Percentiles rank a stretch among this genome's conserved stretches.
phyloP scores from a whole-genome alignment of 2,888 invertebrate species.

The Ochropacha duplaris region DNA sequence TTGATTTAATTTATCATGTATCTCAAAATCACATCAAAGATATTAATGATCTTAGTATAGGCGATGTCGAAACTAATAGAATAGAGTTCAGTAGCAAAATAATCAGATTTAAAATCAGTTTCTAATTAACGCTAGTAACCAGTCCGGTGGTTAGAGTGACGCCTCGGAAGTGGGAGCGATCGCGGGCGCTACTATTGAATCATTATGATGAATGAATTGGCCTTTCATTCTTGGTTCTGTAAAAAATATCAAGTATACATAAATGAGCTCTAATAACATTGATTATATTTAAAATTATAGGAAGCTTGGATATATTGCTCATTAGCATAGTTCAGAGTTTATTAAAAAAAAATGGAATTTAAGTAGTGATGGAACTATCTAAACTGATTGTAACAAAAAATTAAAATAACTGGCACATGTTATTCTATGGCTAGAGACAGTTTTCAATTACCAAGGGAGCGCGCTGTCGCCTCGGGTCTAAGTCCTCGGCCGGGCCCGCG shows the following conservation, averaged over 20 bases:
- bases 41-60: constrained; percentile 56
- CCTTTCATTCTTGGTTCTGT: constrained; percentile 59
- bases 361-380: constrained; percentile 11
- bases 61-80: constrained; percentile 64
- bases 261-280: constrained; percentile 60
- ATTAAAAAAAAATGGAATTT: constrained; percentile 18
- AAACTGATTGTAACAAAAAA: constrained; percentile 22
- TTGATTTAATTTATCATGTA: constrained; percentile 63
- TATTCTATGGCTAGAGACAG: constrained; percentile 61
- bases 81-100: constrained; percentile 69
- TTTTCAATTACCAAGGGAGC: constrained; percentile 68
- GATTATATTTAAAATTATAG: constrained; percentile 59
- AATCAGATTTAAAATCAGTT: constrained; percentile 72
- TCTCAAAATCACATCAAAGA: constrained; percentile 63
- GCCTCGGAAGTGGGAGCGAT: constrained; percentile 65
- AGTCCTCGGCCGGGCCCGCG: constrained; percentile 41
- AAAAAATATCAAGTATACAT: constrained; percentile 52
- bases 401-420: constrained; percentile 47
- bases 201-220: constrained; percentile 79
- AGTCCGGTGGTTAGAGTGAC: constrained; percentile 59
- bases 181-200: constrained; percentile 54
- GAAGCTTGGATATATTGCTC: constrained; percentile 52
- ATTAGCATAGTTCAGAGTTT: constrained; percentile 36
- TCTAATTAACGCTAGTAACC: constrained; percentile 75
- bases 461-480: constrained; percentile 60